phyloP scores from a whole-genome alignment of 2,888 invertebrate species.

The Acheta domesticus region DNA sequence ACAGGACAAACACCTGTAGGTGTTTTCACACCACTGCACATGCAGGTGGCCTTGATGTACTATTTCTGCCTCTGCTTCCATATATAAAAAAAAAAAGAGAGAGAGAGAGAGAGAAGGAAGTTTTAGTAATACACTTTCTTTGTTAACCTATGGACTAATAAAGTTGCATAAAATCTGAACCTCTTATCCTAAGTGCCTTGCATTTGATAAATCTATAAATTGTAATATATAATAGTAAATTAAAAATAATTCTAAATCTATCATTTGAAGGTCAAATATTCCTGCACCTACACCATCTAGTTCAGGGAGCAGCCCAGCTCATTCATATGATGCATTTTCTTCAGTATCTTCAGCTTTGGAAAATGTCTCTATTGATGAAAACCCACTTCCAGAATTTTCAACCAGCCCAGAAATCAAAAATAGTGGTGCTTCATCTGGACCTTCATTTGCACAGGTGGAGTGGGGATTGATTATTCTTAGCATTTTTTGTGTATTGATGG shows the following conservation, averaged over 20 bases:
- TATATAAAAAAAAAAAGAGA: no score
- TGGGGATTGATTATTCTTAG: background rate
- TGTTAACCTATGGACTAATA: no score
- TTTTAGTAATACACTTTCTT: no score
- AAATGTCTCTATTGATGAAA: background rate
- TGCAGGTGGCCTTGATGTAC: no score
- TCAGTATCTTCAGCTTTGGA: background rate
- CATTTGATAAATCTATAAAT: background rate
- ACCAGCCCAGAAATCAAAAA: conserved; percentile 5
- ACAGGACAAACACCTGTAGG: no score
- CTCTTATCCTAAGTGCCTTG: no score
- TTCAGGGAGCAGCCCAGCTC: conserved; percentile 21
- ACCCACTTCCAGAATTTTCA: background rate
- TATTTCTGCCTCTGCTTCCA: no score
- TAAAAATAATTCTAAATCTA: background rate
- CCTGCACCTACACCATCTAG: conserved; percentile 24
- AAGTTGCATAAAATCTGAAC: no score
- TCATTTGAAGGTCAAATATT: background rate
- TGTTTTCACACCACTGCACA: no score
- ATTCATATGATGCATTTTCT: conserved; percentile 4
- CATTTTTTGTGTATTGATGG: no score
- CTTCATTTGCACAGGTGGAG: conserved; percentile 59
- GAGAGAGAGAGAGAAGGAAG: no score
- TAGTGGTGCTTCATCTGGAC: conserved; percentile 42
- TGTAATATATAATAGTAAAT: background rate